A percentile compares a stretch with the other conserved stretches of the same genome.
Evolutionary conservation across 2,113 vertebrate genomes (phyloP).

Genomic region (Odocoileus virginianus): DNA sequence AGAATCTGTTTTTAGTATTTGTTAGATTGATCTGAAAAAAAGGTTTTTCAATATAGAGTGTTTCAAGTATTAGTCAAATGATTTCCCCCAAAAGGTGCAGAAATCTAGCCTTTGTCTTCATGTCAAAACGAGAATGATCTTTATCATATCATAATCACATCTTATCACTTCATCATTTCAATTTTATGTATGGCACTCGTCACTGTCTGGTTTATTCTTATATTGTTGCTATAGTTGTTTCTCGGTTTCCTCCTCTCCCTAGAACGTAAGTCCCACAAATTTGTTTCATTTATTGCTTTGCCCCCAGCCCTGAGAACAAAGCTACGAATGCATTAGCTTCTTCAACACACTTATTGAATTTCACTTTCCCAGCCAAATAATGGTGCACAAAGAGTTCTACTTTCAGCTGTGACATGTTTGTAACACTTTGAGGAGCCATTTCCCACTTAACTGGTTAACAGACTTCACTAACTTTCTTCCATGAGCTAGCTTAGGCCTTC

Average conservation of each 20-base stretch:
- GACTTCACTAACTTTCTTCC: background rate
- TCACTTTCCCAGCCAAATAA: background rate
- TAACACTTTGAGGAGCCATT: background rate
- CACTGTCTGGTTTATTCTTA: background rate
- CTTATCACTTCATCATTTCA: background rate
- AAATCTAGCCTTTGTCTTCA: background rate
- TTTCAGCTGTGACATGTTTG: background rate
- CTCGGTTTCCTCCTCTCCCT: background rate
- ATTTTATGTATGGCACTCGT: background rate
- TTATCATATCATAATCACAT: background rate
- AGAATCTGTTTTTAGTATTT: background rate
- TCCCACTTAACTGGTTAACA: too few species aligned
- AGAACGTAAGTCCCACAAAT: background rate
- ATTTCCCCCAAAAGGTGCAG: background rate
- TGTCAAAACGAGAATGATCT: background rate
- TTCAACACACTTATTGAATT: too few species aligned
- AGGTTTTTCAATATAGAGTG: background rate
- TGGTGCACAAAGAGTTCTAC: background rate
- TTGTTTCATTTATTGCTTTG: background rate
- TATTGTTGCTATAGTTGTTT: background rate
- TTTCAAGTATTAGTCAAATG: background rate
- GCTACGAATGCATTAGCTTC: too few species aligned
- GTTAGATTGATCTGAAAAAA: background rate
- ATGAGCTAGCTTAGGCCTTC: background rate
- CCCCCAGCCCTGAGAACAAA: background rate